These are phyloP conservation scores for Chloromyia formosa DNA, from an alignment of 2,888 invertebrate species.

Conservation along the genomic window DNA sequence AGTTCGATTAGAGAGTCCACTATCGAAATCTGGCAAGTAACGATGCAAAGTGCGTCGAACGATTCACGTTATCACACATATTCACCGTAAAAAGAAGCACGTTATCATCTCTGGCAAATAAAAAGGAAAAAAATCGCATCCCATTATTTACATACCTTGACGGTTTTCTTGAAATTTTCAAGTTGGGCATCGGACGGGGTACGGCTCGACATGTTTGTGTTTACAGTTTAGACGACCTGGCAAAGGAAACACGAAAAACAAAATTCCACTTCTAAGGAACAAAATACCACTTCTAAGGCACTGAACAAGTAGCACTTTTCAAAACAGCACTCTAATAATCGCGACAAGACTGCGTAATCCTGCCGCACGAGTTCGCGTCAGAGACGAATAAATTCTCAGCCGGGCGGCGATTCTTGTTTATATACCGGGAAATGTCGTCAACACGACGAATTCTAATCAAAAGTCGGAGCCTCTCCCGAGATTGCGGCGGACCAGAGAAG, in stretches of 20 bases:
- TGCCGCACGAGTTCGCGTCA: not conserved
- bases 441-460: too few species aligned
- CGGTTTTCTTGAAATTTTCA: constrained; percentile 68
- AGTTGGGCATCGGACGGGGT: constrained; percentile 73
- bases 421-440: constrained; percentile 30
- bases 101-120: too few species aligned
- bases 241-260: constrained; percentile 10
- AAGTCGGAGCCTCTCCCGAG: too few species aligned
- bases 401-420: constrained; percentile 26
- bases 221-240: not conserved
- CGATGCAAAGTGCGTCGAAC: not conserved
- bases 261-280: too few species aligned
- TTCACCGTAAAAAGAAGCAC: not conserved
- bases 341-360: not conserved
- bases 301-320: too few species aligned
- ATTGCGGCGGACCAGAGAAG: too few species aligned
- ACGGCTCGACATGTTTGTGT: constrained; percentile 65
- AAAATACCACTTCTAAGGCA: too few species aligned
- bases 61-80: not conserved
- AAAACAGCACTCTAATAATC: not conserved
- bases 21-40: constrained; percentile 4
- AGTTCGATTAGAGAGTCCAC: not conserved
- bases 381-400: constrained; percentile 20
- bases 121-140: not conserved
- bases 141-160: constrained; percentile 67